Conservation (phyloP, 2,113 vertebrate species). For the Rhea pennata region DNA sequence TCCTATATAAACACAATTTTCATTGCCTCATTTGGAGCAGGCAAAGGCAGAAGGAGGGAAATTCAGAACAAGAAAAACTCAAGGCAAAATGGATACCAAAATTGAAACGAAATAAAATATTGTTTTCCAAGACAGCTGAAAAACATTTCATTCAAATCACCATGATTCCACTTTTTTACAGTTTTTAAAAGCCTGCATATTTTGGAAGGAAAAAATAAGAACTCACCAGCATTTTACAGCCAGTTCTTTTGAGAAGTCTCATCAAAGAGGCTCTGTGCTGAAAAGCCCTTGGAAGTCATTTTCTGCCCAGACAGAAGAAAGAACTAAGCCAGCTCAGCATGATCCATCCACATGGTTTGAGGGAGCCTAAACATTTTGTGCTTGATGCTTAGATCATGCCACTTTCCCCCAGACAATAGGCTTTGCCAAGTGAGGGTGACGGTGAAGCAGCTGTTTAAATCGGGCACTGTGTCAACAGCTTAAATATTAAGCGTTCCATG, state of each 20-base stretch:
- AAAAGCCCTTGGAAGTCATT: not conserved
- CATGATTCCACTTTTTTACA: not conserved
- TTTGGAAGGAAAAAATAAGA: not conserved
- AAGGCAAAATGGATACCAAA: not conserved
- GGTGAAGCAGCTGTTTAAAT: slow-evolving; percentile 22
- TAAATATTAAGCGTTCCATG: not conserved
- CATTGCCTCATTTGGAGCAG: slow-evolving; percentile 14
- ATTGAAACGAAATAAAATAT: not conserved
- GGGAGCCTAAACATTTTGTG: not conserved
- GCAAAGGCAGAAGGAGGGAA: not conserved
- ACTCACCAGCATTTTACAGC: not conserved
- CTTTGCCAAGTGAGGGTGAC: not conserved
- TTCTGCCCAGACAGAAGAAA: not conserved
- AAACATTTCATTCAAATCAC: not conserved
- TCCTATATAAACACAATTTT: not conserved
- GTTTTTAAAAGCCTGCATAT: not conserved
- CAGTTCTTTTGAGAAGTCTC: not conserved
- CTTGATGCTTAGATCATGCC: not conserved
- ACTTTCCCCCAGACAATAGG: not conserved
- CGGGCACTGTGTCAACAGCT: slow-evolving; percentile 7
- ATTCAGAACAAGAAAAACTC: not conserved
- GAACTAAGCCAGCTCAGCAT: fast-evolving
- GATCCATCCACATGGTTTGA: not conserved
- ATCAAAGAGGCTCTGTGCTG: not conserved
- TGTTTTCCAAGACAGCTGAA: not conserved